Conservation (phyloP, 2,113 vertebrate genomes). For the Crotalus viridis region DNA sequence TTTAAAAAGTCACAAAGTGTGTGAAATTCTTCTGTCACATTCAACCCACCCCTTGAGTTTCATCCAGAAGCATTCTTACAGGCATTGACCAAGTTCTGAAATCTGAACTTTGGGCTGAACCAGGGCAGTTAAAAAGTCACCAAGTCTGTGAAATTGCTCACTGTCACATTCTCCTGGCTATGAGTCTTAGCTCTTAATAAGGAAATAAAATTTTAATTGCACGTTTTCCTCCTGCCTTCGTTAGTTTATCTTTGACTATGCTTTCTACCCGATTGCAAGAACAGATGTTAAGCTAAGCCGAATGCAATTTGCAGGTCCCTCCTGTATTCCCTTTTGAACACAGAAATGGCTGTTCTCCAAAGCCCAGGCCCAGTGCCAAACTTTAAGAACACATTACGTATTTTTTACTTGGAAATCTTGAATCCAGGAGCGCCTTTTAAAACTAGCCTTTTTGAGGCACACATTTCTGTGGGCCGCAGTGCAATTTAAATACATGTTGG, state of each 20-base stretch:
- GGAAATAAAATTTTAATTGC: not conserved
- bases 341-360: not conserved
- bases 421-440: not conserved
- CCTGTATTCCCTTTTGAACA: not conserved
- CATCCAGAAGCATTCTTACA: too few relatives aligned
- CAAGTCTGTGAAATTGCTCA: not conserved
- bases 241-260: not conserved
- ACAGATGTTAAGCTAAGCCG: not conserved
- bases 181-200: not conserved
- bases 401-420: not conserved
- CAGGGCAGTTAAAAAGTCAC: not conserved
- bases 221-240: accelerated
- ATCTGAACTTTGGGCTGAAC: not conserved
- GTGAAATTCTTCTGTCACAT: too few relatives aligned
- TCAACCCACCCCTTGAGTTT: too few relatives aligned
- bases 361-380: not conserved
- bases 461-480: not conserved
- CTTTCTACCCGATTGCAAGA: not conserved
- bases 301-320: not conserved
- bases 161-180: not conserved
- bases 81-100: not conserved
- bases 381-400: not conserved
- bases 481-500: not conserved
- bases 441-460: not conserved
- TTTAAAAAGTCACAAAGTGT: too few relatives aligned